Evolutionary conservation across 2,888 invertebrate species (phyloP).

Genomic region (Cylloceria caligata): DNA sequence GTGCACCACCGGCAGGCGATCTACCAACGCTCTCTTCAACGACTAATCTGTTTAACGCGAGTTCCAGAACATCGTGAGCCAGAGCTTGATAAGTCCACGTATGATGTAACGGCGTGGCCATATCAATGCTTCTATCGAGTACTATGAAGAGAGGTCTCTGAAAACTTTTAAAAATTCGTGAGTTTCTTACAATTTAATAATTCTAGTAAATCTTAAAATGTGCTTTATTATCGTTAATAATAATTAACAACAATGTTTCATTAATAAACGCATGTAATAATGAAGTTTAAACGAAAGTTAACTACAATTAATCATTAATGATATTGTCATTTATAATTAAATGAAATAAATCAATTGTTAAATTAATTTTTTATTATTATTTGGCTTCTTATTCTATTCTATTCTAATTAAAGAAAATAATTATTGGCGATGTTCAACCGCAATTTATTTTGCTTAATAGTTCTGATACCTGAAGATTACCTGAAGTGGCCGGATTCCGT

Average conservation of each 20-base stretch:
- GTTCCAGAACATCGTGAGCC: slow-evolving; percentile 97
- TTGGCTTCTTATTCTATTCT: too few relatives aligned
- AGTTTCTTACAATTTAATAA: too few relatives aligned
- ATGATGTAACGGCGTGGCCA: slow-evolving; percentile 99
- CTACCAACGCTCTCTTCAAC: slow-evolving; percentile 88
- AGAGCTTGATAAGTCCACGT: slow-evolving; percentile 99
- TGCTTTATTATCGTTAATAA: too few relatives aligned
- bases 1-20: slow-evolving; percentile 87
- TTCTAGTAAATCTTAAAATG: too few relatives aligned
- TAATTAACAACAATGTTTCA: too few relatives aligned
- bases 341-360: too few relatives aligned
- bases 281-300: too few relatives aligned
- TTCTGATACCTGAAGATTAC: slow-evolving; percentile 73
- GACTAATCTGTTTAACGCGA: slow-evolving; percentile 93
- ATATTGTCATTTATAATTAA: too few relatives aligned
- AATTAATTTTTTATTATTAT: too few relatives aligned
- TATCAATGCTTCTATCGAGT: slow-evolving; percentile 96
- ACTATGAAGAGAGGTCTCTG: slow-evolving; percentile 97
- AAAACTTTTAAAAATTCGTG: slow-evolving; percentile 88
- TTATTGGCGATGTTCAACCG: background rate
- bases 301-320: too few relatives aligned
- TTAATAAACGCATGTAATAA: too few relatives aligned
- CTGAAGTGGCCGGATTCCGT: slow-evolving; percentile 89
- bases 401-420: too few relatives aligned
- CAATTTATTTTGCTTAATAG: slow-evolving; percentile 15